Percentiles rank a stretch among this genome's conserved stretches.
Conservation (phyloP, 2,797 vertebrate species). For the Ptychadena robeensis region DNA sequence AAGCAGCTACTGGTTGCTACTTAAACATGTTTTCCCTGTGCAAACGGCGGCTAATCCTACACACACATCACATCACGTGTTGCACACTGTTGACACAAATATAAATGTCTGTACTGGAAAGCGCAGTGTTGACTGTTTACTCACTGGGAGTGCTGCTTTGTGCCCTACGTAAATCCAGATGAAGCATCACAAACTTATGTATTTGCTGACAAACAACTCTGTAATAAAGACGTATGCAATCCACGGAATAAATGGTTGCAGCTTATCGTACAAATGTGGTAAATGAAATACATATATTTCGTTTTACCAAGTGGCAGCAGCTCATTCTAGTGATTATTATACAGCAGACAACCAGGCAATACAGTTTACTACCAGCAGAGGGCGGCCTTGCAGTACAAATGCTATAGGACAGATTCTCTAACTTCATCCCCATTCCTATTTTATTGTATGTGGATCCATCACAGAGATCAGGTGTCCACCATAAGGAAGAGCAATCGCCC, state of each 20-base stretch:
- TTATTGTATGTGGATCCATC: too few species aligned
- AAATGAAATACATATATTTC: too few species aligned
- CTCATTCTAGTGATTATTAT: neutral
- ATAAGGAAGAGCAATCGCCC: too few species aligned
- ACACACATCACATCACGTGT: neutral
- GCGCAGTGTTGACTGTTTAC: neutral
- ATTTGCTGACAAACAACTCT: neutral
- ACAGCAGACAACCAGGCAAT: neutral
- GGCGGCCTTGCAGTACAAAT: constrained; percentile 43
- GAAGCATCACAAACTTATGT: neutral
- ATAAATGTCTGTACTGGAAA: neutral
- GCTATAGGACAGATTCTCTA: neutral
- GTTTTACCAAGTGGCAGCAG: neutral
- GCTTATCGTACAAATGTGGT: neutral
- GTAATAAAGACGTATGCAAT: neutral
- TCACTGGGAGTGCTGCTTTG: neutral
- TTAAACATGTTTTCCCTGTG: neutral
- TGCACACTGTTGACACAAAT: neutral
- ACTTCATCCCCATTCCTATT: neutral
- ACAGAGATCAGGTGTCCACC: too few species aligned
- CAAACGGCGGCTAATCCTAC: neutral
- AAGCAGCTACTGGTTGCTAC: neutral
- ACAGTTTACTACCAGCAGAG: constrained; percentile 43
- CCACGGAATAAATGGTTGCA: neutral
- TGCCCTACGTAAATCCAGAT: neutral